Evolutionary conservation across 2,113 vertebrate species (phyloP), one percentile per base, ranked within the genome.

Genomic region (Naja naja): DNA sequence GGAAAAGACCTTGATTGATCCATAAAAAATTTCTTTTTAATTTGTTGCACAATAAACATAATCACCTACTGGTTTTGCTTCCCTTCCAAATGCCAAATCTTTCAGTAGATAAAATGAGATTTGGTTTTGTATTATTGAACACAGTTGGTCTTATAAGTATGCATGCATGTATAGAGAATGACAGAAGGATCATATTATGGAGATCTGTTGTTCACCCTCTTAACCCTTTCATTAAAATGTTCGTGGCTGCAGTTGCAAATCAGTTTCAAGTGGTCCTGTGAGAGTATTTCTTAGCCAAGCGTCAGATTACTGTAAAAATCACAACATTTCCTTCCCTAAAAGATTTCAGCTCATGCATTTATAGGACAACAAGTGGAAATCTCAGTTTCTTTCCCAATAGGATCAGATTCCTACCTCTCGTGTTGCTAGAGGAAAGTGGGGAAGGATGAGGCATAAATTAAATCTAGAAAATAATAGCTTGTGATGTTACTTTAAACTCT

Each of bases 331-430:
- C 49, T 90, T 87, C 86, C 64, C 55, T 64, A 49, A 60, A 93
- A 93, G 74, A 55, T 60, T 60, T 90, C 23, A 64, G 54, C 88
- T 93, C 74, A n/a, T 93, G 81, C 81, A 90, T 53, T 93, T 90
- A 87, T 90, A 85, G 52, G 88, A 90, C 53, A 6, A 22, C 34
- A 93, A 93, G 89, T 90, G 89, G 81, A 93, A 90, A 93, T 93
- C 45, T 58, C 55, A 64, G n/a, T 89, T 87, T 56, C 74, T 90
- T 93, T 90, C 5, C 8, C 87, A 93, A 93, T 3, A 18, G 45
- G 64, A 90, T 87, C 90, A 86, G 92, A 53, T 93, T 93, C 60
- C 47, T 43, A 34, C 14, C 60, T 58, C 30, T 86, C 3, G 0
- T 52, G 55, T 56, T 81, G 81, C 92, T 86, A 27, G 81, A 89